phyloP scores from a whole-genome alignment of 2,888 invertebrate genomes.

The Alcis repandata region DNA sequence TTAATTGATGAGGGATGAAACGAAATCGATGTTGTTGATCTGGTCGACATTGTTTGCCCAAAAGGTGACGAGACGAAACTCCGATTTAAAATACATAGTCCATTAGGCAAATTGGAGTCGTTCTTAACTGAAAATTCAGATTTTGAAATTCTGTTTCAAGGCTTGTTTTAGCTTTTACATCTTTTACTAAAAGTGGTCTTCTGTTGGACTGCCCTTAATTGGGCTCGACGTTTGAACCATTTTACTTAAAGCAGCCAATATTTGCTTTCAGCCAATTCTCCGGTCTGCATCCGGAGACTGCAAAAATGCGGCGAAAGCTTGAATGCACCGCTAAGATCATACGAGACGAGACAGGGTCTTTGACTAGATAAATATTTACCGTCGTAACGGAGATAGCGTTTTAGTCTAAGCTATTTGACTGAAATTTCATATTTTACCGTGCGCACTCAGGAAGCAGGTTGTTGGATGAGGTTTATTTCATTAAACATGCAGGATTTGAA shows the following conservation, averaged over 20 bases:
- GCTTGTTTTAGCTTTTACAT: no score
- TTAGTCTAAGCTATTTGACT: constrained; percentile 41
- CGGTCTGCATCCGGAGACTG: constrained; percentile 29
- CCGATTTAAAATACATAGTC: constrained; percentile 35
- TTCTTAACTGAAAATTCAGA: constrained; percentile 14
- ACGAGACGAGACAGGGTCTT: constrained; percentile 46
- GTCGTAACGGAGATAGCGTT: constrained; percentile 35
- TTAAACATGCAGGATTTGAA: background rate
- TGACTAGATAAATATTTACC: constrained; percentile 49
- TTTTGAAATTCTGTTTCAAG: constrained; percentile 29
- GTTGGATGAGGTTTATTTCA: background rate
- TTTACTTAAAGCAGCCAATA: constrained; percentile 26
- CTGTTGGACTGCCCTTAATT: constrained; percentile 3
- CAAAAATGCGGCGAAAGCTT: constrained; percentile 43
- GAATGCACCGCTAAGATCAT: constrained; percentile 38
- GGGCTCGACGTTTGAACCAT: constrained; percentile 10
- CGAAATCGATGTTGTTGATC: constrained; percentile 47
- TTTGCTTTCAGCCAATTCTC: constrained; percentile 38
- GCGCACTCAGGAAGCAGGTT: constrained; percentile 29
- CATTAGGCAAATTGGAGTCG: constrained; percentile 40
- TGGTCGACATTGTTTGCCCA: constrained; percentile 37
- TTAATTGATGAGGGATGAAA: constrained; percentile 47
- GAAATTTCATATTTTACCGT: constrained; percentile 34
- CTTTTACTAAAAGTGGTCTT: constrained; percentile 17
- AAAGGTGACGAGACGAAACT: constrained; percentile 43